Evolutionary conservation across 2,797 vertebrate genomes (phyloP), one percentile per base, ranked within the genome.

Genomic region (Jordanella pulchra): DNA sequence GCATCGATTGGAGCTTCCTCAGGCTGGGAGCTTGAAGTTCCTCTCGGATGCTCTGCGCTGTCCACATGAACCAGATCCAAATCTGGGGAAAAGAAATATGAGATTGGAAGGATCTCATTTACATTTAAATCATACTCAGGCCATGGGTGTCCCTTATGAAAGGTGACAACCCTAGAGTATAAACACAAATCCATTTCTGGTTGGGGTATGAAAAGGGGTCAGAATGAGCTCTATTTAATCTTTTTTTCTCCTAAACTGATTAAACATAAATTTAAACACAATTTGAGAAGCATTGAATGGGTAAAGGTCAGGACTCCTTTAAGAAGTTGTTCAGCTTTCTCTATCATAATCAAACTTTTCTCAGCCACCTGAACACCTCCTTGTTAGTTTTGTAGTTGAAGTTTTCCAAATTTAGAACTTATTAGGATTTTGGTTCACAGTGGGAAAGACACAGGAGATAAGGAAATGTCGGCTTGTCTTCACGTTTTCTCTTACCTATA

Each of bases 71-170:
- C 75, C 71, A 65, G 48, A 77, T 73, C 69, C 42, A 58, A 61
- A 81, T 83, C 87, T 92, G 83, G 21, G 56, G 84, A 78, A 81
- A 74, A n/a, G 84, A 79, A 84, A 75, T n/a, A 69, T 42, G 76
- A 66, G 14, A 83, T 30, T 32, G n/a, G 11, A 60, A 0, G 23
- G 1, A 10, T 61, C 4, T 0, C 58, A 6, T 61, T 61, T 42
- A 42, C 6, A n/a, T 61, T 23, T 61, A 39, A 7, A 3, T 11
- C 17, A 39, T 61, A 15, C 14, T 42, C 23, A 39, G 3, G 6
- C 35, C 35, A 39, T 39, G 35, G 35, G 35, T 1, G 35, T 39
- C 35, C 35, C 35, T 39, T 39, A 39, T 39, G 5, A 39, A 4
- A 39, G 35, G 35, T 39, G 35, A 39, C 35, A 39, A 39, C 35